A percentile compares a stretch with the other conserved stretches of the same genome.
phyloP scores from a whole-genome alignment of 2,888 invertebrate genomes.

The Agrotis exclamationis region DNA sequence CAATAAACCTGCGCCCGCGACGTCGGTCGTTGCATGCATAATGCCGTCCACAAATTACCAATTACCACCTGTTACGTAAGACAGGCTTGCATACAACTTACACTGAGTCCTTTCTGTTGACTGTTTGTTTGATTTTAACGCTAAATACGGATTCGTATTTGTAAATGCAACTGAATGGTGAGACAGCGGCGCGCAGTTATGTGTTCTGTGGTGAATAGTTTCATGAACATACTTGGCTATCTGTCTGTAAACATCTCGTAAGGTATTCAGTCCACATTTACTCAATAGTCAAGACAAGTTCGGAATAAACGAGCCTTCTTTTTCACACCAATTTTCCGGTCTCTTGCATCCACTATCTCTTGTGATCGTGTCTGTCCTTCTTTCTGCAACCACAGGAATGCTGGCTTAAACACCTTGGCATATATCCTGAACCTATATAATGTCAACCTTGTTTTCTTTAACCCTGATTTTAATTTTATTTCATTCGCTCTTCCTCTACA shows the following conservation, averaged over 20 bases:
- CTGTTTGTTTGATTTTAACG: slow-evolving; percentile 45
- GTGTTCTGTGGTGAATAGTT: slow-evolving; percentile 23
- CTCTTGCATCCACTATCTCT: slow-evolving; percentile 21
- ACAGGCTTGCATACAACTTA: slow-evolving; percentile 48
- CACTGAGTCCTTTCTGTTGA: slow-evolving; percentile 49
- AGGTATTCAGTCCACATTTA: slow-evolving; percentile 42
- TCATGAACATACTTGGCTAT: slow-evolving; percentile 8
- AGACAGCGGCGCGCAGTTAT: slow-evolving; percentile 11
- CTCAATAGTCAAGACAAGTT: slow-evolving; percentile 13
- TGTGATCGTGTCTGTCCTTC: slow-evolving; percentile 39
- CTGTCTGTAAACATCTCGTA: neutral
- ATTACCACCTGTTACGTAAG: slow-evolving; percentile 65
- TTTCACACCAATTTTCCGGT: slow-evolving; percentile 7
- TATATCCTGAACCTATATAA: slow-evolving; percentile 1
- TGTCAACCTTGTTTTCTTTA: neutral
- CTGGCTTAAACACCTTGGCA: slow-evolving; percentile 6
- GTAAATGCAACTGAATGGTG: slow-evolving; percentile 45
- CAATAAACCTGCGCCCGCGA: slow-evolving; percentile 55
- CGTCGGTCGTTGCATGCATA: slow-evolving; percentile 60
- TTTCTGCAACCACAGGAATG: slow-evolving; percentile 9
- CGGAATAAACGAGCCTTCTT: slow-evolving; percentile 9
- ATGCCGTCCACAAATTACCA: slow-evolving; percentile 66
- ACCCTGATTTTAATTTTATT: neutral
- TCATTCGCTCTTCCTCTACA: neutral
- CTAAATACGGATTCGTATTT: slow-evolving; percentile 38